Base-by-base conservation (phyloP, 2,113 vertebrate species). In the Dolichallabes microphthalmus region DNA sequence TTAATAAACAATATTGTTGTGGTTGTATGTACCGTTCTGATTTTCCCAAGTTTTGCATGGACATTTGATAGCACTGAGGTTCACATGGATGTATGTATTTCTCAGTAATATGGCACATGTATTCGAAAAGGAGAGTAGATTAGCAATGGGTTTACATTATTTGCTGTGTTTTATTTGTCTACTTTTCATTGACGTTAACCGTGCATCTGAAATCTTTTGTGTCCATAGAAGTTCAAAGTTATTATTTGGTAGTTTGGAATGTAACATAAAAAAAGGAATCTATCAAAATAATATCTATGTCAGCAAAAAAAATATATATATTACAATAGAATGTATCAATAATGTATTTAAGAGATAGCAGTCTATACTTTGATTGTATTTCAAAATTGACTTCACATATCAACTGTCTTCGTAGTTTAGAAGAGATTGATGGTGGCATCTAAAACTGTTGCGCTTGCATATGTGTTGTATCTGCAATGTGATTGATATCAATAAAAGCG, bases 391-490 rank as follows among this genome's bases (percentile, higher is more conserved):
- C 68, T 85, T 84, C 66, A 84, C 85, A 80, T 74, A 75, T 91
- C 87, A 85, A 80, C 84, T 87, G 76, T 91, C 82, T 88, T 84
- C 76, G 90, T 88, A 84, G 82, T 86, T 88, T 87, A 90, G 86
- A 88, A 87, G 55, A 89, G 85, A 78, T 86, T 74, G 75, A 64
- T 87, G 88, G 94, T 95, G 95, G 94, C 93, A 71, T 91, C 91
- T 92, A 93, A 88, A 93, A 89, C 88, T 92, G 94, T 96, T 92
- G 92, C 90, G 93, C 94, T 93, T 93, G 92, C 93, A 90, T 95
- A 94, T 88, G 94, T 89, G 85, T 90, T 90, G 89, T 96, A 92
- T 90, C 91, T 94, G 95, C 94, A 45, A 90, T 94, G 94, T 95
- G 81, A 93, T 95, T 95, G 86, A 94, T 95, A 87, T 93, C 92